phyloP scores from a whole-genome alignment of 2,113 vertebrate genomes.

The Aldabrachelys gigantea region DNA sequence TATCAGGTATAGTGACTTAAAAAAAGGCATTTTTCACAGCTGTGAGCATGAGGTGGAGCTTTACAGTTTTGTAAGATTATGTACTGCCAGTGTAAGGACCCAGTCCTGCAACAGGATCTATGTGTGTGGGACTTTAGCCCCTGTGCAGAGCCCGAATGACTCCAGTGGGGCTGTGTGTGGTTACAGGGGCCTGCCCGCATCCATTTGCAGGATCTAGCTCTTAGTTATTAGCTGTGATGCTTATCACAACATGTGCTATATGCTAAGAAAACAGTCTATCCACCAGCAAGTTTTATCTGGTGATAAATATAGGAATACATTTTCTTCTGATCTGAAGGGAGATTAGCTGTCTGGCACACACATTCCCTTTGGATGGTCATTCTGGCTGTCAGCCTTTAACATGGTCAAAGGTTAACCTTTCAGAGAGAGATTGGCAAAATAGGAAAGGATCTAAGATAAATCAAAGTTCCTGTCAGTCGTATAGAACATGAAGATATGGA shows the following conservation, averaged over 20 bases:
- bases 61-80: neutral
- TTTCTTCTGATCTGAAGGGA: conserved; percentile 10
- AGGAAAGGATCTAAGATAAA: neutral
- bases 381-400: neutral
- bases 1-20: neutral
- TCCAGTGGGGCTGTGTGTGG: neutral
- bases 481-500: rapidly evolving
- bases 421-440: neutral
- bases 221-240: conserved; percentile 18
- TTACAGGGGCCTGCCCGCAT: neutral
- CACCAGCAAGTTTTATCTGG: conserved; percentile 41
- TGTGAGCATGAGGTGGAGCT: neutral
- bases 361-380: neutral
- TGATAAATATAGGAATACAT: conserved; percentile 19
- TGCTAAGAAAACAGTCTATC: conserved; percentile 21
- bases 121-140: neutral
- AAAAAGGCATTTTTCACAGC: neutral
- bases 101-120: neutral
- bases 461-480: neutral
- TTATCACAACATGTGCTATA: neutral
- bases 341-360: neutral
- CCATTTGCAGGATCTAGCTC: neutral
- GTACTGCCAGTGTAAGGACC: neutral
- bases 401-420: neutral
- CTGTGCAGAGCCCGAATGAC: neutral